Conservation (phyloP, 2,888 invertebrate species). For the Meiosimyza platycephala region DNA sequence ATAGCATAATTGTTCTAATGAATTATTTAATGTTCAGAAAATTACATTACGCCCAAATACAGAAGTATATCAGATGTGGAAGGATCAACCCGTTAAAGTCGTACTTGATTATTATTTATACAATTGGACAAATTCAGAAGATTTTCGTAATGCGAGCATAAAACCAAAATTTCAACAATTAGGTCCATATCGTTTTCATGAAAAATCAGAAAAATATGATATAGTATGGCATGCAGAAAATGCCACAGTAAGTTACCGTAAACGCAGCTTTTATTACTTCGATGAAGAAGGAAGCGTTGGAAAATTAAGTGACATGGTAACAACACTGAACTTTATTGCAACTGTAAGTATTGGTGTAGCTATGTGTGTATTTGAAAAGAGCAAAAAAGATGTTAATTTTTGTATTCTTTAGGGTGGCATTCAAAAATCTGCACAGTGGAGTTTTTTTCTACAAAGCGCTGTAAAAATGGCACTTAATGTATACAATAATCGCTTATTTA, state of each 20-base stretch:
- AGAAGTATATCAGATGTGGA: conserved; percentile 70
- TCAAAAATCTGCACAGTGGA: conserved; percentile 42
- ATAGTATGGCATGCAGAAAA: conserved; percentile 77
- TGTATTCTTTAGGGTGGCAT: conserved; percentile 32
- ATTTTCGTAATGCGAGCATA: conserved; percentile 67
- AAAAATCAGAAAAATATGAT: conserved; percentile 75
- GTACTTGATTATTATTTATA: conserved; percentile 75
- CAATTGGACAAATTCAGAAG: conserved; percentile 82
- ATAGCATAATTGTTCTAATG: no score
- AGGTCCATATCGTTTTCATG: conserved; percentile 75
- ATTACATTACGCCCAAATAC: conserved; percentile 71
- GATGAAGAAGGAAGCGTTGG: conserved; percentile 76
- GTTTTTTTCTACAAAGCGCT: conserved; percentile 49
- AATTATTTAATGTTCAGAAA: neutral
- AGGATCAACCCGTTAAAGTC: conserved; percentile 72
- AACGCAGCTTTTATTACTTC: conserved; percentile 77
- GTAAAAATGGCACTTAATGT: conserved; percentile 71
- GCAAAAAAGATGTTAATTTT: no score
- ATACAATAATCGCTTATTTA: conserved; percentile 70
- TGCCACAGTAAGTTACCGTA: conserved; percentile 78
- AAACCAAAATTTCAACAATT: conserved; percentile 70
- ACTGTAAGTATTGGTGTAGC: conserved; percentile 44
- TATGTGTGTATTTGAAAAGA: neutral
- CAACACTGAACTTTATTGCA: conserved; percentile 66
- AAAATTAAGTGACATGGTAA: conserved; percentile 76